These are phyloP conservation scores for Picathartes gymnocephalus DNA, from an alignment of 2,113 vertebrate species.

Conservation along the genomic window DNA sequence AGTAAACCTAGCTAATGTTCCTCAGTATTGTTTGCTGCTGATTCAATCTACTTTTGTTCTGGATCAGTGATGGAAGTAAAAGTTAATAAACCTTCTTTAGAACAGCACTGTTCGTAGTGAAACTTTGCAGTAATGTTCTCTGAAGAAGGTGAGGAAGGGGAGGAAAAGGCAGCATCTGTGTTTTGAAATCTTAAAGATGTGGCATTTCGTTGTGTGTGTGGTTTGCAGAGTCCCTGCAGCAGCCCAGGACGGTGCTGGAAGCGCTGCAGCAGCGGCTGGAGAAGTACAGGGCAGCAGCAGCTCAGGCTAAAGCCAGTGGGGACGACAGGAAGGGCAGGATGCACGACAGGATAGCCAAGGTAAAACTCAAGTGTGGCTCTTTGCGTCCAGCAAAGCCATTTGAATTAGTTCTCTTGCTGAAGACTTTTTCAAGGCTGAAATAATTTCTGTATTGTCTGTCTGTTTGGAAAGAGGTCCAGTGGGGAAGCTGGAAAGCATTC, in stretches of 20 bases:
- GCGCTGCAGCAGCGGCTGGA: conserved; percentile 87
- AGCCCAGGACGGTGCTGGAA: conserved; percentile 82
- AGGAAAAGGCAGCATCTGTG: not conserved
- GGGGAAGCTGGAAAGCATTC: not conserved
- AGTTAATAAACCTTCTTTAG: not conserved
- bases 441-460: not conserved
- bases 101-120: not conserved
- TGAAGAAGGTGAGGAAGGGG: not conserved
- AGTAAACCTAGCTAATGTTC: not conserved
- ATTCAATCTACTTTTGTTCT: not conserved
- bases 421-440: not conserved
- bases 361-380: not conserved
- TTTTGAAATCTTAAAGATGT: not conserved
- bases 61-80: not conserved
- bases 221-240: conserved; percentile 52
- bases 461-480: not conserved
- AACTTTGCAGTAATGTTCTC: not conserved
- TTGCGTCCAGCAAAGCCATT: not conserved
- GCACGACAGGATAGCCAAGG: conserved; percentile 95
- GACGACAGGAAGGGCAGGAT: conserved; percentile 92
- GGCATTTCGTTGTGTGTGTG: not conserved
- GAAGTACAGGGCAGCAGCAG: conserved; percentile 84
- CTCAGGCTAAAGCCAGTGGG: conserved; percentile 84
- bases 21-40: not conserved
- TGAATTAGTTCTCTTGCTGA: not conserved